Evolutionary conservation across 2,797 vertebrate genomes (phyloP).

Genomic region (Clarias fuscus): DNA sequence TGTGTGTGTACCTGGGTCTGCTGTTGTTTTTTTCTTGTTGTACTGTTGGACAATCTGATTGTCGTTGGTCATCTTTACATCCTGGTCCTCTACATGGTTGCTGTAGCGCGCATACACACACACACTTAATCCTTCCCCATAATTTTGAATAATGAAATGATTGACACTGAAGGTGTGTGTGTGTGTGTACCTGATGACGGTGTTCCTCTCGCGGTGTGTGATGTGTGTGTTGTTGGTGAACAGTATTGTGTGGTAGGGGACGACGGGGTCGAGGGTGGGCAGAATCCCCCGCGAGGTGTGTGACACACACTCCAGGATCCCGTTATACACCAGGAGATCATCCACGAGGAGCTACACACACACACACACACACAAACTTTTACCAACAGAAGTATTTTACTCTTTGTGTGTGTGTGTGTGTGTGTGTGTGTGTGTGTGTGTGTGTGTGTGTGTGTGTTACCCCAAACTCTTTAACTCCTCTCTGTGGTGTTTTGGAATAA

Average conservation of each 20-base stretch:
- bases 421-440: not conserved
- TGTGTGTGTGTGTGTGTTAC: conserved; percentile 70
- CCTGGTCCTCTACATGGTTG: conserved; percentile 88
- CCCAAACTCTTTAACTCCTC: conserved; percentile 97
- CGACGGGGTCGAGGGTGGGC: conserved; percentile 84
- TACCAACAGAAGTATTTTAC: too few relatives aligned
- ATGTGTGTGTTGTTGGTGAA: conserved; percentile 84
- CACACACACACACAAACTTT: conserved; percentile 44
- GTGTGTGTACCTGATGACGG: conserved; percentile 79
- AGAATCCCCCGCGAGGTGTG: conserved; percentile 83
- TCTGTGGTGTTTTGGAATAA: conserved; percentile 91
- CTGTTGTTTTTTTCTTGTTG: conserved; percentile 82
- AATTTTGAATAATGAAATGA: too few relatives aligned
- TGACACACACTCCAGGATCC: conserved; percentile 84
- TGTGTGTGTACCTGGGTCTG: conserved; percentile 82
- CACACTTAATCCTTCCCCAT: not conserved
- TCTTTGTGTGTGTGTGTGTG: not conserved
- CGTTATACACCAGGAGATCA: conserved; percentile 94
- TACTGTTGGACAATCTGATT: conserved; percentile 86
- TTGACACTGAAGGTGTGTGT: not conserved
- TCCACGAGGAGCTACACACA: conserved; percentile 87
- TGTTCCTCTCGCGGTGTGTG: conserved; percentile 80
- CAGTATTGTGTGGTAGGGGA: conserved; percentile 92
- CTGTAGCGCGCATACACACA: conserved; percentile 68
- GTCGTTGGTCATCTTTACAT: conserved; percentile 96